A percentile compares a stretch with the other conserved stretches of the same genome.
These are phyloP conservation scores for Premnoplex brunnescens DNA, from an alignment of 2,797 vertebrate genomes.

Conservation along the genomic window DNA sequence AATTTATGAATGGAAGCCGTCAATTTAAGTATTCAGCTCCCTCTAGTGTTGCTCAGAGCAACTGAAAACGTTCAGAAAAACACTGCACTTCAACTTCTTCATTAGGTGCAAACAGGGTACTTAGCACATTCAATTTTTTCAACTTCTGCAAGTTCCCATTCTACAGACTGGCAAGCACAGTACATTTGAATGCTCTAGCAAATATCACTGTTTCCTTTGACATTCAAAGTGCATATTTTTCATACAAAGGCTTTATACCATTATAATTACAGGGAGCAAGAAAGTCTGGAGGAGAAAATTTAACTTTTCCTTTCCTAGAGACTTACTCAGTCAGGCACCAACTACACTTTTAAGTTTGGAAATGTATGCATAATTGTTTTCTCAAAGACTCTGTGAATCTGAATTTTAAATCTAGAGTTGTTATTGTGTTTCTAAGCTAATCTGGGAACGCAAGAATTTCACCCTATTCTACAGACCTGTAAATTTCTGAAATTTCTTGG, in stretches of 20 bases:
- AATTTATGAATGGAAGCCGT: not conserved
- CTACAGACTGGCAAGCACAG: not conserved
- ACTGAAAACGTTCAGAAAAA: not conserved
- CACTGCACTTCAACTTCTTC: not conserved
- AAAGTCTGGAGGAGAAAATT: not conserved
- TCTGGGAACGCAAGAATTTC: not conserved
- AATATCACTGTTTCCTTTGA: not conserved
- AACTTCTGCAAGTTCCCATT: not conserved
- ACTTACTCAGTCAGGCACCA: not conserved
- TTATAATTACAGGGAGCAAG: not conserved
- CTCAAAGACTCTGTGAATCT: not conserved
- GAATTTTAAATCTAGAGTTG: not conserved
- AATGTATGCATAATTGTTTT: not conserved
- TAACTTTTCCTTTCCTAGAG: not conserved
- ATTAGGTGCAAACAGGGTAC: not conserved
- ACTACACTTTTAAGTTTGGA: not conserved
- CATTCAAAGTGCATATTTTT: not conserved
- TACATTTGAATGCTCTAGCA: not conserved
- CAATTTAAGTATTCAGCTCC: slow-evolving; percentile 8
- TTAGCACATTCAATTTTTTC: not conserved
- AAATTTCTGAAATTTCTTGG: not conserved
- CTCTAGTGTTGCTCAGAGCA: slow-evolving; percentile 27
- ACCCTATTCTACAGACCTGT: not conserved
- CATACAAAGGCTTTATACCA: not conserved
- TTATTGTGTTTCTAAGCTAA: not conserved